phyloP scores from a whole-genome alignment of 2,797 vertebrate genomes.

The Diglossa cyanea region DNA sequence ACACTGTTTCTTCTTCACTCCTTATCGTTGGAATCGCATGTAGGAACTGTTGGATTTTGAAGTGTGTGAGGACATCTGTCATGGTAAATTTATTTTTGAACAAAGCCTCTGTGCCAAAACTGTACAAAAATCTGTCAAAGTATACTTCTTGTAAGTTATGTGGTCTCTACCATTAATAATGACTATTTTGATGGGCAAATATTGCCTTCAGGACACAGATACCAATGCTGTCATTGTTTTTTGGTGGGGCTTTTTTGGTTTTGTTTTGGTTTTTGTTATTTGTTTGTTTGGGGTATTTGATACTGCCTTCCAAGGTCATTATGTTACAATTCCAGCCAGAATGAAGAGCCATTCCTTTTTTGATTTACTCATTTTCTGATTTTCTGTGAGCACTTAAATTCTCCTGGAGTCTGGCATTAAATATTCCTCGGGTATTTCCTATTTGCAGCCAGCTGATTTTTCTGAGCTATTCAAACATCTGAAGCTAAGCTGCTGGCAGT shows the following conservation, averaged over 20 bases:
- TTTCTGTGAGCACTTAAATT: background rate
- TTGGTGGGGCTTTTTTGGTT: background rate
- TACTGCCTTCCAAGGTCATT: background rate
- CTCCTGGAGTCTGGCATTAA: background rate
- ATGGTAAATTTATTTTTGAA: conserved; percentile 52
- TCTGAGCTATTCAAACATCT: background rate
- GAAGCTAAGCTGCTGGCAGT: background rate
- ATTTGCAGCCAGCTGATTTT: background rate
- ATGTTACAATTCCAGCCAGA: background rate
- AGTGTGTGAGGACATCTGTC: conserved; percentile 52
- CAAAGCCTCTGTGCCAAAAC: conserved; percentile 19
- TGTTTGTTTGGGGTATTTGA: background rate
- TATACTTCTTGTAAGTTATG: background rate
- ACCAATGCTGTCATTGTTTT: background rate
- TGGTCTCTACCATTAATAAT: background rate
- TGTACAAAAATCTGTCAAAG: conserved; percentile 6
- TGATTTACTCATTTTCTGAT: background rate
- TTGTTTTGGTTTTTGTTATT: background rate
- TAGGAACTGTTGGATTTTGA: conserved; percentile 23
- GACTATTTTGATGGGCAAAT: background rate
- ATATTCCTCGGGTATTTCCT: background rate
- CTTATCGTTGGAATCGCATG: background rate
- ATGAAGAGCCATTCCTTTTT: background rate
- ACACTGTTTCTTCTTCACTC: conserved; percentile 33
- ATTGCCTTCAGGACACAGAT: background rate